Base-by-base conservation (phyloP, 2,888 invertebrate genomes). In the Coelopa pilipes region DNA sequence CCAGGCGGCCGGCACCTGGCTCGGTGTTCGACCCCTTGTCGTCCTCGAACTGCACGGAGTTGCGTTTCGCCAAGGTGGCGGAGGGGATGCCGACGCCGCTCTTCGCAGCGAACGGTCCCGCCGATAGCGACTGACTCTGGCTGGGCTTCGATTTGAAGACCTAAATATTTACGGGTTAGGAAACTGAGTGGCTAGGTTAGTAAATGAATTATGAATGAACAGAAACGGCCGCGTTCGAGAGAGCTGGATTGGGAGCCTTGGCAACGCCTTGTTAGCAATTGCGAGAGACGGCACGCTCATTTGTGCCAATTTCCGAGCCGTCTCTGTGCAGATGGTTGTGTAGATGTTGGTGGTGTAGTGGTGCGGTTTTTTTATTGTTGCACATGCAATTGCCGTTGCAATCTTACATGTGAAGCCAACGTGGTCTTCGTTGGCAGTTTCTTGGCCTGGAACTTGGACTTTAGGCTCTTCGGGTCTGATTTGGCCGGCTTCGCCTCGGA, bases 301-400 rank as follows among this genome's bases (percentile, higher is more conserved):
- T 66, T 50, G 19, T 34, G 24, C 55, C 70, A 59, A 70, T 60
- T 60, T 47, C 24, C 19, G 21, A 70, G 70, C 70, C 70, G 70
- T 70, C 60, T 59, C 70, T 70, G 70, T 21, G 66, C 50, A 21
- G 66, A 66, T 49, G 47, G 67, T 45, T 21, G 62, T 34, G 34
- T 59, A 34, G 24, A 34, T 62, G 24, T 15, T 24, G 11, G 70
- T 73, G 69, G 13, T 57, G 49, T 17, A 53, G 34, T 62, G 10
- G 24, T 69, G 17, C 34, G 24, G 4, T 70, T 57, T 72, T 82
- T 79, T 80, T 83, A 81, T 73, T 81, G 82, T 69, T 84, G 83
- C 79, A 83, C 83, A 81, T 83, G 83, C 72, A 57, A 81, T 81
- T 85, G 83, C 80, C 82, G 82, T 79, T 84, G 85, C 80, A 84